Evolutionary conservation across 2,888 invertebrate species (phyloP), one percentile per base, ranked within the genome.

Genomic region (Drosophila eohydei): DNA sequence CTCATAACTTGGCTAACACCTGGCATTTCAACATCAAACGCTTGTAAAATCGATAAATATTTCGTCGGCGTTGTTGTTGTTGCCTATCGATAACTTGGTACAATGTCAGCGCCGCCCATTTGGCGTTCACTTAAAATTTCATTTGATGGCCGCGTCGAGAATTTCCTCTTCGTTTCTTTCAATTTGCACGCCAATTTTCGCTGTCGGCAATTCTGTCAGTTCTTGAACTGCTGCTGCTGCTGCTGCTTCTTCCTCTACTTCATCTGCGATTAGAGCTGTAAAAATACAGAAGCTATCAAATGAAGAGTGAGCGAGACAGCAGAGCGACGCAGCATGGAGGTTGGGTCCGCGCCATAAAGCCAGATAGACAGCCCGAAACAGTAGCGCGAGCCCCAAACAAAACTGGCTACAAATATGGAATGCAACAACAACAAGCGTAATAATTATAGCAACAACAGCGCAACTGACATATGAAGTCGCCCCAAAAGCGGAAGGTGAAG

Each of bases 121-220:
- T 81, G 62, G 68, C 72, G 62, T 62, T 66, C 58, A 56, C 16
- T 73, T 81, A 59, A 62, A 78, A 71, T 74, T 72, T 74, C 63
- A 85, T 88, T 83, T 73, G 65, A 74, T 34, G 61, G 44, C 57
- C 48, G 61, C 68, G 63, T 48, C 41, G 36, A 61, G 78, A 71
- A 66, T 57, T 66, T 66, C 63, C 63, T 48, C 34, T 57, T 67
- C 48, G 16, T 51, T 40, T 59, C 50, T 82, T 80, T 77, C 87
- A 88, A 83, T 83, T 84, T 84, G 85, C 82, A 79, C 71, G 80
- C 76, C 85, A 87, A 89, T 89, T 83, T 83, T 78, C 30, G 66
- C 71, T 80, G 72, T 80, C 80, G 80, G 71, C 77, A 44, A 14
- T 75, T 72, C 61, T 69, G 67, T 69, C 78, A 71, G 79, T 59